Evolutionary conservation across 2,797 vertebrate genomes (phyloP), one percentile per base, ranked within the genome.

Genomic region (Enteromius mattozi): DNA sequence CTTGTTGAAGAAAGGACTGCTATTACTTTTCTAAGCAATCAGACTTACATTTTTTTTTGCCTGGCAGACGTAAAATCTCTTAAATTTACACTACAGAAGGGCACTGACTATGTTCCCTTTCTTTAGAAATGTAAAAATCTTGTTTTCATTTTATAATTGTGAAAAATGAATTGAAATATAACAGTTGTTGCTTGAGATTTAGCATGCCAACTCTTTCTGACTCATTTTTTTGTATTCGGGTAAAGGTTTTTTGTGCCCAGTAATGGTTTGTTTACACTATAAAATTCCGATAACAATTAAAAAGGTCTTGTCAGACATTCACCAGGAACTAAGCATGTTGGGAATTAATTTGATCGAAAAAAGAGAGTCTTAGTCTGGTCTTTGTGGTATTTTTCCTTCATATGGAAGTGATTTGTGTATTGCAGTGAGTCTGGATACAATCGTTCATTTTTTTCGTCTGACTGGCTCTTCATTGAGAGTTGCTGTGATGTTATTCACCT

Each of bases 331-430:
- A 84, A 61, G 74, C 65, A 61, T 45, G 63, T 47, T 78, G 37
- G 65, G 35, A 70, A 84, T 84, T 59, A 81, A 83, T 81, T 86
- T 56, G 61, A 80, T 70, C 14, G 4, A 10, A 61, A 82, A 63
- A 30, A 24, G 3, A 56, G 37, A 85, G 61, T 14, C 33, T 54
- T 13, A 74, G 33, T 81, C 49, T 78, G 75, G 65, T 35, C 82
- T 80, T 19, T 66, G 10, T 37, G 69, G 80, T 30, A 12, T 78
- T 83, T 72, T 35, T 81, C 49, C 49, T 65, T 85, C 88, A 86
- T 86, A 85, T 89, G 86, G 86, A 83, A 87, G 84, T 74, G 79
- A 85, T 87, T 89, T 87, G 47, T 72, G 47, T 33, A 80, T 80
- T 59, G 35, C 61, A 81, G 78, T 51, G 47, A 81, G 71, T 69